Evolutionary conservation across 2,113 vertebrate species (phyloP), one percentile per base, ranked within the genome.

Genomic region (Cyphomyrus discorhynchus): DNA sequence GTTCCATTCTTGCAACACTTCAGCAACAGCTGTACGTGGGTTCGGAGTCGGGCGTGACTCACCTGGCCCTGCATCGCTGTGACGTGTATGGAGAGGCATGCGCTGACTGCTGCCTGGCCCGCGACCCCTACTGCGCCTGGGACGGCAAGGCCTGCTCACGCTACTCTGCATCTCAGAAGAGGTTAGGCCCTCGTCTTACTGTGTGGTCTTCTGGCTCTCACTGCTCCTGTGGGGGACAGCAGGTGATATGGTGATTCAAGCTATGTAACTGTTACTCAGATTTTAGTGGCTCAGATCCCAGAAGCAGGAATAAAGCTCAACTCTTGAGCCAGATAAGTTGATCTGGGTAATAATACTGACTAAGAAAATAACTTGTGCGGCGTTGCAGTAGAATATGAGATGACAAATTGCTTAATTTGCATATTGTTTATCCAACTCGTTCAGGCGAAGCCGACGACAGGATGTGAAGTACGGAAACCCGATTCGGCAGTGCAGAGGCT

Each of bases 11-110:
- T 13, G 24, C 24, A 47, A 9, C 90, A 89, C 56, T 84, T 94
- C 91, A 99, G 98, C 98, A 99, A 99, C 98, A 99, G 93, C 95
- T 99, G 10, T 99, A 99, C 0, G 98, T 99, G 47, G 97, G 98
- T 39, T 99, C 98, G 0, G 95, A 97, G 0, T 92, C 97, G 90
- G 98, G 98, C 0, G 97, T 99, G 91, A 99, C 98, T 4, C 98
- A 99, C 92, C 95, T 99, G 93, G 97, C 98, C 27, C 96, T 99
- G 89, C 98, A 99, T 92, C 97, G 98, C 92, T 99, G 98, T 3
- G 97, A 99, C 0, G 97, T 98, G 0, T 99, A 99, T 0, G 98
- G 98, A 5, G 97, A 98, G 24, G 98, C 96, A 52, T 99, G 98
- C 2, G 98, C 98, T 0, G 98, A 99, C 95, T 99, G 98, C 96